A percentile compares a stretch with the other conserved stretches of the same genome.
These are phyloP conservation scores for Bradypus variegatus DNA, from an alignment of 2,797 vertebrate genomes.

Conservation along the genomic window DNA sequence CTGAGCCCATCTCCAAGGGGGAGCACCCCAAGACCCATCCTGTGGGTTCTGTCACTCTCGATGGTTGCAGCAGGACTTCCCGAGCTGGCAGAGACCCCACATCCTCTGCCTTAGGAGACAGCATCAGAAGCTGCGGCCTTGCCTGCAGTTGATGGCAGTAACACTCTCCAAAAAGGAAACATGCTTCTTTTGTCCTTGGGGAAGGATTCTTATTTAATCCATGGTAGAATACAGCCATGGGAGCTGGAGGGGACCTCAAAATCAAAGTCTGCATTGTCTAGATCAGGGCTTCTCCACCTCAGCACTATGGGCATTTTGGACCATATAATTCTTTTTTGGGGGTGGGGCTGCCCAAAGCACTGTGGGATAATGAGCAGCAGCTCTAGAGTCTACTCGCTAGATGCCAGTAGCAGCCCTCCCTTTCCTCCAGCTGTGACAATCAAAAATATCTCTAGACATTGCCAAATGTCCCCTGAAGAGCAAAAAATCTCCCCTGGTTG, in stretches of 20 bases:
- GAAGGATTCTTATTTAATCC: not conserved
- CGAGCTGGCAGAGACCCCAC: rapidly evolving
- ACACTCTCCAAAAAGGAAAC: too few relatives aligned
- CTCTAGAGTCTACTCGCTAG: not conserved
- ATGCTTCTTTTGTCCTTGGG: not conserved
- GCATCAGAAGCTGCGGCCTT: rapidly evolving
- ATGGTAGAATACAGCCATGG: rapidly evolving
- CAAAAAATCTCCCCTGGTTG: not conserved
- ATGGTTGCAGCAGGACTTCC: rapidly evolving
- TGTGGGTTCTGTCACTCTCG: rapidly evolving
- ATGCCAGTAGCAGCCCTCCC: rapidly evolving
- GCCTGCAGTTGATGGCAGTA: not conserved
- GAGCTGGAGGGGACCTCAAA: not conserved
- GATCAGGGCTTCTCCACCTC: not conserved
- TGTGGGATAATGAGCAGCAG: rapidly evolving
- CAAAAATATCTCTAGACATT: not conserved
- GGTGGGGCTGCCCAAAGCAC: rapidly evolving
- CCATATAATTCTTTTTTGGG: too few relatives aligned
- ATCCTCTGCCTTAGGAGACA: rapidly evolving
- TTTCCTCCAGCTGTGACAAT: not conserved
- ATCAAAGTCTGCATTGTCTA: rapidly evolving
- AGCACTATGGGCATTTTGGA: rapidly evolving
- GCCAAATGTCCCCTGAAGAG: not conserved
- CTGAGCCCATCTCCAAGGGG: not conserved
- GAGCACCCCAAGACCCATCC: rapidly evolving